A percentile compares a stretch with the other conserved stretches of the same genome.
These are phyloP conservation scores for Brachystomella parvula DNA, from an alignment of 1,140 invertebrate genomes.

Conservation along the genomic window DNA sequence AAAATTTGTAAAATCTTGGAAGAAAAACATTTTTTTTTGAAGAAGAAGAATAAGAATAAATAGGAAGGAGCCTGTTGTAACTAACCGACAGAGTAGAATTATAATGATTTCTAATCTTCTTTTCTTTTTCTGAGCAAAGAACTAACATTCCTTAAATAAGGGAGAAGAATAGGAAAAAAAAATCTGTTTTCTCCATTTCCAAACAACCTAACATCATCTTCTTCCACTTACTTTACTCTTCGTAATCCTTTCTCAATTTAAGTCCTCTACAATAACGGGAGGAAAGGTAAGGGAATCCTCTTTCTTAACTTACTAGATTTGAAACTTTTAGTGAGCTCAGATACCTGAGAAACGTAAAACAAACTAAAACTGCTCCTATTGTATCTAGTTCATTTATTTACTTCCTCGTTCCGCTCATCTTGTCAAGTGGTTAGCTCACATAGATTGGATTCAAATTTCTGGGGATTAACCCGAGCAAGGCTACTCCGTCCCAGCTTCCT, in stretches of 20 bases:
- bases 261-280: background rate
- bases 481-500: no score
- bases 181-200: background rate
- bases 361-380: background rate
- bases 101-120: slow-evolving; percentile 3
- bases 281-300: no score
- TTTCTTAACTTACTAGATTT: no score
- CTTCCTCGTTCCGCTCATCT: background rate
- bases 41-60: no score
- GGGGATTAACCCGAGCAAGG: slow-evolving; percentile 28
- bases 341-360: no score
- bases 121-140: background rate
- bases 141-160: background rate
- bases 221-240: background rate
- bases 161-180: background rate
- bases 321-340: no score
- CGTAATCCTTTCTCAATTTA: slow-evolving; percentile 4
- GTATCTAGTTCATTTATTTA: background rate
- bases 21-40: background rate
- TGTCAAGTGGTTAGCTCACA: slow-evolving; percentile 14
- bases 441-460: slow-evolving; percentile 27
- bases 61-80: background rate
- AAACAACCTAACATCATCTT: background rate
- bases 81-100: background rate
- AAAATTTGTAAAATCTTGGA: background rate